Conservation (phyloP, 2,797 vertebrate genomes). For the Pelochelys cantorii region DNA sequence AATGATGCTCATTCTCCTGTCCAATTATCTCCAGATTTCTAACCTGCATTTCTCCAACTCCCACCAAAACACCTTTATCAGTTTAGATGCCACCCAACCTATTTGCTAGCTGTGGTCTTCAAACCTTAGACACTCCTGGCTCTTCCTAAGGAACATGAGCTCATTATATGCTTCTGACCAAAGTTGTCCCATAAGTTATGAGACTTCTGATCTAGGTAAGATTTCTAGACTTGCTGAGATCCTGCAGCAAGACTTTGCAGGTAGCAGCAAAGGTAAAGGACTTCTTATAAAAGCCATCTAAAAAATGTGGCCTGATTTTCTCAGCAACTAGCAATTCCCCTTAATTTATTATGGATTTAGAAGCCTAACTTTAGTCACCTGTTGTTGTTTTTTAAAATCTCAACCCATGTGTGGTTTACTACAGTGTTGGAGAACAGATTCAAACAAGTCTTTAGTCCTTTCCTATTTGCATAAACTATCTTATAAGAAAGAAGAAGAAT, state of each 20-base stretch:
- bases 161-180: not conserved
- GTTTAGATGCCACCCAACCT: not conserved
- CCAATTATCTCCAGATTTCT: not conserved
- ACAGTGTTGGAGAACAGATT: not conserved
- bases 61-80: rapidly evolving
- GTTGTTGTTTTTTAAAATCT: not conserved
- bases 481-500: not conserved
- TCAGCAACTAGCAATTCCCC: not conserved
- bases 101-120: constrained; percentile 43
- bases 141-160: not conserved
- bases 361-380: not conserved
- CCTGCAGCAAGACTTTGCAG: constrained; percentile 5
- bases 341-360: not conserved
- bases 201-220: constrained; percentile 33
- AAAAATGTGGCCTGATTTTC: not conserved
- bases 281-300: not conserved
- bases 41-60: not conserved
- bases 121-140: not conserved
- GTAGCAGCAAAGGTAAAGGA: not conserved
- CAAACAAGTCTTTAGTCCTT: not conserved
- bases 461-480: not conserved
- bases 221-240: not conserved
- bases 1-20: not conserved
- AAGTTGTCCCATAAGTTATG: constrained; percentile 22
- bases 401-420: not conserved